Evolutionary conservation across 2,888 invertebrate genomes (phyloP).

Genomic region (Epiblema foenella): DNA sequence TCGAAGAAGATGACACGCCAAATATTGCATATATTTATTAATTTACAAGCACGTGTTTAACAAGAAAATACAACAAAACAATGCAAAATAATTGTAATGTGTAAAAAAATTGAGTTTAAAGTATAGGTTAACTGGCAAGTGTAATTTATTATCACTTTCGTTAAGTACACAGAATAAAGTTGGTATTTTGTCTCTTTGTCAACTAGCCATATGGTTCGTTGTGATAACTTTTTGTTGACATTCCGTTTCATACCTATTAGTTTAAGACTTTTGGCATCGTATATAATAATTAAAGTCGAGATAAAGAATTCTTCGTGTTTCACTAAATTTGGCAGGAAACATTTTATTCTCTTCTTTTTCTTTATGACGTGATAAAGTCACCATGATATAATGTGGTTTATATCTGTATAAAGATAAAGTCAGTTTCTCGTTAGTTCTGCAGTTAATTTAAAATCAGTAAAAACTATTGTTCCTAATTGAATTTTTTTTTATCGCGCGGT

Average conservation of each 20-base stretch:
- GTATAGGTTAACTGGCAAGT: too few species aligned
- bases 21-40: slow-evolving; percentile 17
- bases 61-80: not conserved
- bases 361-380: not conserved
- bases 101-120: too few species aligned
- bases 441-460: not conserved
- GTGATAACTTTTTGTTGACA: too few species aligned
- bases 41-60: not conserved
- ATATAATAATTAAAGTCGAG: not conserved
- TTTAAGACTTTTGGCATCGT: too few species aligned
- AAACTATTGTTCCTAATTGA: not conserved
- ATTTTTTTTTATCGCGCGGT: slow-evolving; percentile 2
- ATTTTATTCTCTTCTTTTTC: too few species aligned
- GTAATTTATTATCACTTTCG: too few species aligned
- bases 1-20: slow-evolving; percentile 16
- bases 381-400: not conserved
- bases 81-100: slow-evolving; percentile 10
- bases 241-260: too few species aligned
- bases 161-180: too few species aligned
- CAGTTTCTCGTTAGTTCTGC: not conserved
- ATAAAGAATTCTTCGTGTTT: not conserved
- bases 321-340: not conserved
- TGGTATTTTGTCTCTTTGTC: too few species aligned
- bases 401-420: not conserved
- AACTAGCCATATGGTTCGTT: too few species aligned